Percentiles rank a stretch among this genome's conserved stretches.
phyloP scores from a whole-genome alignment of 64 coral and sea anemone genomes.

The Montipora cactus region DNA sequence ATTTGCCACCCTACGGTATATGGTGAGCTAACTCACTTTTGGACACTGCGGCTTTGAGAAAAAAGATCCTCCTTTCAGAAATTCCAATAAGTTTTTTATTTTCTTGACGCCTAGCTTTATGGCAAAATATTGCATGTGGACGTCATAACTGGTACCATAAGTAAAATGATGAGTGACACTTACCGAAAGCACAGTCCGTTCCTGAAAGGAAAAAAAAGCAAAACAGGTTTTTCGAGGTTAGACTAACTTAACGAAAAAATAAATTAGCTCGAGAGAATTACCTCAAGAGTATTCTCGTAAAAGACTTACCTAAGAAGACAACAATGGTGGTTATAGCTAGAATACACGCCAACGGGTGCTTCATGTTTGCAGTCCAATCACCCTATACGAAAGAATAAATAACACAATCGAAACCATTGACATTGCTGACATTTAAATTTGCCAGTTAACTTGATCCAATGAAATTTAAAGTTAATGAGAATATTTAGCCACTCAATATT shows the following conservation, averaged over 20 bases:
- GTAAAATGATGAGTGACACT: not conserved
- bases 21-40: no score
- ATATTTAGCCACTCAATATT: no score
- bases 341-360: not conserved
- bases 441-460: not conserved
- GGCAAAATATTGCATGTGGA: not conserved
- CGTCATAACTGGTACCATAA: not conserved
- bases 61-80: no score
- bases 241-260: not conserved
- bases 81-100: no score
- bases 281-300: no score
- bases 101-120: no score
- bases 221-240: not conserved
- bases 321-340: not conserved
- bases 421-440: not conserved
- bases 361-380: constrained; percentile 46
- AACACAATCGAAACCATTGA: not conserved
- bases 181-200: not conserved
- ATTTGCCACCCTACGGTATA: no score
- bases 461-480: not conserved
- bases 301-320: not conserved
- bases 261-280: no score
- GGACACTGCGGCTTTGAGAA: no score
- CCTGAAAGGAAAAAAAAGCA: not conserved
- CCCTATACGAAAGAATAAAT: not conserved